Evolutionary conservation across 2,797 vertebrate species (phyloP).

Genomic region (Micromesistius poutassou): DNA sequence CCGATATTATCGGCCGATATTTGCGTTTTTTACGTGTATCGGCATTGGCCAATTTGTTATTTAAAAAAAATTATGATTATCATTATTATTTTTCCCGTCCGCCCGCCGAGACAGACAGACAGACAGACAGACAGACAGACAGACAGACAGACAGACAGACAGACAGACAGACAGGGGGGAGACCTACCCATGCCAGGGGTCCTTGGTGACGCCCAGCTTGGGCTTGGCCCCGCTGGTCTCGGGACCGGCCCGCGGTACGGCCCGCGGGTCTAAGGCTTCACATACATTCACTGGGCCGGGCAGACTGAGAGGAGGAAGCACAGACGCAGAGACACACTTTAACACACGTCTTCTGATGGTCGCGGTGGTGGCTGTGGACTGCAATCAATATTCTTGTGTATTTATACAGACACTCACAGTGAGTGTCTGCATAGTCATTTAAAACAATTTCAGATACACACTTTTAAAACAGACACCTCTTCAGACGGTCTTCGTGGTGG

Average conservation of each 20-base stretch:
- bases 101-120: no score
- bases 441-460: no score
- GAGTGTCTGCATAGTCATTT: no score
- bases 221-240: constrained; percentile 78
- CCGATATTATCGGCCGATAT: no score
- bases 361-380: not conserved
- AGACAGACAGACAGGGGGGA: no score
- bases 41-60: no score
- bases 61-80: no score
- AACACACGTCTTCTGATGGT: not conserved
- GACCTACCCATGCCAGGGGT: constrained; percentile 91
- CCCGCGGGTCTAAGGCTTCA: constrained; percentile 73
- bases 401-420: not conserved
- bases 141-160: no score
- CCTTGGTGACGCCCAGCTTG: constrained; percentile 82
- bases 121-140: no score
- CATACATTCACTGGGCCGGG: constrained; percentile 69
- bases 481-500: not conserved
- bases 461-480: not conserved
- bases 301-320: constrained; percentile 65
- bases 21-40: no score
- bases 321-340: not conserved
- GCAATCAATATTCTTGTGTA: not conserved
- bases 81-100: no score
- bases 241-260: constrained; percentile 58